Evolutionary conservation across 2,113 vertebrate species (phyloP), one percentile per base, ranked within the genome.

Genomic region (Myrmecophaga tridactyla): DNA sequence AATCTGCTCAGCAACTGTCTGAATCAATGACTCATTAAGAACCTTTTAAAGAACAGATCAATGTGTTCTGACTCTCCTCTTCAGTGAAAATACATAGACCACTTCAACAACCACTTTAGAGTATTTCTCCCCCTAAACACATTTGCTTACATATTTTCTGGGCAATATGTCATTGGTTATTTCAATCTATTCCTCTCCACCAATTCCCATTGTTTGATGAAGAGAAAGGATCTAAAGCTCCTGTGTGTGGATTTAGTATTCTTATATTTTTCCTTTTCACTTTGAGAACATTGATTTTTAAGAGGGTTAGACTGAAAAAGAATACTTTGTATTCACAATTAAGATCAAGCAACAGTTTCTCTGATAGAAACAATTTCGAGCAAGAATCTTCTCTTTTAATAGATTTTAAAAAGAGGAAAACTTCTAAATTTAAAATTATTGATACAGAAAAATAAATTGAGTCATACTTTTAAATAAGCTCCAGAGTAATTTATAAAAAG

Each of bases 21-120:
- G 82, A 92, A 96, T 94, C 94, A 92, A 86, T 94, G 76, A 46
- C 89, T 95, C 94, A 67, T 96, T 95, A 92, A 94, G 88, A 95
- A 89, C 11, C 41, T 83, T 89, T 96, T 93, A 96, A n/a, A 91
- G 51, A 90, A 53, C 36, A 96, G 96, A 97, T 92, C 62, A n/a
- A 92, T 89, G 56, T 25, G 70, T 90, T 95, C 92, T 82, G 72
- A 78, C 60, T 36, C 60, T n/a, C 39, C 2, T 77, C 72, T 73
- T 46, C 13, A 29, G 6, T 51, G 39, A 95, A 96, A 90, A 90
- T 53, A 63, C 56, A 63, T 21, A 60, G 14, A 25, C 34, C 34
- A 70, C n/a, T 94, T 82, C 56, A 58, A 43, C 34, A 51, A 60
- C 17, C 29, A 88, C 36, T 94, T 48, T 76, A 63, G 41, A 51